Conservation (phyloP, 2,888 invertebrate genomes). For the Agonopterix alstromeriana region DNA sequence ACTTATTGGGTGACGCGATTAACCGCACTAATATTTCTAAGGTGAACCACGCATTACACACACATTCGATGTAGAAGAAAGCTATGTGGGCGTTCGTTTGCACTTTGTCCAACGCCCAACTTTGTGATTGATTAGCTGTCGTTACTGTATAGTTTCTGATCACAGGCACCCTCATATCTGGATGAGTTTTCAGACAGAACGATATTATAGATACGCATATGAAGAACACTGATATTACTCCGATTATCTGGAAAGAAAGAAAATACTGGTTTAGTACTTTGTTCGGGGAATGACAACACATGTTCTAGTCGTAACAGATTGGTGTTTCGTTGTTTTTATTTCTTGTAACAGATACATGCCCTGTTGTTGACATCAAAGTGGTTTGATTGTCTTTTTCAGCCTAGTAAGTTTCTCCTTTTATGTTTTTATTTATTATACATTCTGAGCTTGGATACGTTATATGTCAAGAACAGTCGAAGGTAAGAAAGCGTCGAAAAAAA, state of each 20-base stretch:
- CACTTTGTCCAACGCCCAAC: conserved; percentile 92
- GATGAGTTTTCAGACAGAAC: conserved; percentile 99
- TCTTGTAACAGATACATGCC: too few species aligned
- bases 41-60: conserved; percentile 99
- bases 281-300: too few species aligned
- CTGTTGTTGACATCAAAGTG: too few species aligned
- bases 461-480: too few species aligned
- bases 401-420: background rate
- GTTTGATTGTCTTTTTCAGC: too few species aligned
- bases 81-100: conserved; percentile 97
- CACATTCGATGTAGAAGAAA: conserved; percentile 98
- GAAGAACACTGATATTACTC: conserved; percentile 99
- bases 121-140: conserved; percentile 83
- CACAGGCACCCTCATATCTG: conserved; percentile 96
- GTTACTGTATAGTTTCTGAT: conserved; percentile 88
- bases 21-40: conserved; percentile 96
- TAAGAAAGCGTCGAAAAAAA: too few species aligned
- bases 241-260: conserved; percentile 89
- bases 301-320: too few species aligned
- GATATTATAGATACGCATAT: conserved; percentile 99
- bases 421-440: too few species aligned
- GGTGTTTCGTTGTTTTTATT: too few species aligned
- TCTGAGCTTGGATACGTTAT: too few species aligned
- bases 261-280: background rate
- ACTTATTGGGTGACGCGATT: conserved; percentile 95